Evolutionary conservation across 2,113 vertebrate genomes (phyloP).

Genomic region (Kryptolebias marmoratus): DNA sequence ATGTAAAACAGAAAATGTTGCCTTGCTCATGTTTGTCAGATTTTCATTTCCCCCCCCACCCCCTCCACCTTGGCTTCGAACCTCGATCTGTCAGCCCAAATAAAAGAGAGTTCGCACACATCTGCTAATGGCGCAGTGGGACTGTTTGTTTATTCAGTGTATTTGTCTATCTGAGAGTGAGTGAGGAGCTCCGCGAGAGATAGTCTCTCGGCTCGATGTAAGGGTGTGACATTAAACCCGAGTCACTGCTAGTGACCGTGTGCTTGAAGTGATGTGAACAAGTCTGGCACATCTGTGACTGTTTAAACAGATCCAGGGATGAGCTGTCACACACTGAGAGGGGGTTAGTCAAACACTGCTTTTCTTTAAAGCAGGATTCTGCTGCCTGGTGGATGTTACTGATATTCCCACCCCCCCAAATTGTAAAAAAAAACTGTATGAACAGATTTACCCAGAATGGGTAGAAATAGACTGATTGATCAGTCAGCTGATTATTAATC

Average conservation of each 20-base stretch:
- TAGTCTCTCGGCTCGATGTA: conserved; percentile 1
- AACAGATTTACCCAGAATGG: conserved; percentile 1
- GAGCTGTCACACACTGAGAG: conserved; percentile 29
- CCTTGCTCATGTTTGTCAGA: conserved; percentile 17
- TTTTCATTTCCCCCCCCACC: conserved; percentile 8
- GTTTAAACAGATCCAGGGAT: conserved; percentile 41
- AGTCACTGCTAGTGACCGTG: conserved; percentile 1
- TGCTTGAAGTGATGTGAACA: conserved; percentile 9
- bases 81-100: conserved; percentile 37
- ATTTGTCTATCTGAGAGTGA: conserved; percentile 29
- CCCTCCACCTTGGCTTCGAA: conserved; percentile 27
- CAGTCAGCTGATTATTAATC: too few relatives aligned
- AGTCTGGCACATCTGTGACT: conserved; percentile 34
- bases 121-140: conserved; percentile 61
- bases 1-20: conserved; percentile 45
- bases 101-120: conserved; percentile 61
- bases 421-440: background rate
- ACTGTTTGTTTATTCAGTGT: conserved; percentile 58
- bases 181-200: background rate
- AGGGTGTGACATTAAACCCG: conserved; percentile 7
- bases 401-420: conserved; percentile 1
- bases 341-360: conserved; percentile 22
- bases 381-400: conserved; percentile 8
- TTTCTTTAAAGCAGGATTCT: conserved; percentile 25
- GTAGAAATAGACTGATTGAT: background rate